Base-by-base conservation (phyloP, 2,888 invertebrate genomes). In the Plebejus argus region DNA sequence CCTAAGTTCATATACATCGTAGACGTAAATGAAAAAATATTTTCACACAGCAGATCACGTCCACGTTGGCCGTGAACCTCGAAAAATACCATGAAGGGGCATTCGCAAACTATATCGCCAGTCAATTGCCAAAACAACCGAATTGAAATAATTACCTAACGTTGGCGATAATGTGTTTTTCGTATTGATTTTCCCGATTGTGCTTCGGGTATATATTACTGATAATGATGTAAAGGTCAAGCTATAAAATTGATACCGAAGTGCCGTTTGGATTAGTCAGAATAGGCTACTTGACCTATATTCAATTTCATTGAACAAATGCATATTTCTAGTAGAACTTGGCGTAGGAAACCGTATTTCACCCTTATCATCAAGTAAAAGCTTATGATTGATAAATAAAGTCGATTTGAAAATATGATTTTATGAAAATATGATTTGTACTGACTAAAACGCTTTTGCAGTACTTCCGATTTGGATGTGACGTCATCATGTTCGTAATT, bases 191-290 rank as follows among this genome's bases (percentile, higher is more conserved):
- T 28, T 66, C 28, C 66, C 28, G 66, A 66, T 66, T 66, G 66
- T 15, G 66, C 28, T 28, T 66, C 66, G 66, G 28, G 28, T 33
- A 33, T 33, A 33, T 66, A 66, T 66, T 66, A 66, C 28, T 66
- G 15, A 66, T 72, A 72, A 72, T 72, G 45, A 45, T 39, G 23
- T 53, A 74, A 53, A 74, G 74, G 74, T 74, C 23, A 74, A 49
- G 53, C 53, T 53, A 74, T 49, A 20, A 74, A 53, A 74, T 74
- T 74, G 28, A 49, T 74, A 74, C 49, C 49, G 23, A 74, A 49
- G 74, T 74, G 53, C 74, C 74, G 49, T 74, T 74, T 74, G 74
- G 53, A 74, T 74, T 74, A 74, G 74, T 74, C 74, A 74, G 74
- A 74, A 74, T n/a, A n/a, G n/a, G n/a, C n/a, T n/a, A n/a, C n/a